phyloP scores from a whole-genome alignment of 2,797 vertebrate genomes.

The Coreius guichenoti region DNA sequence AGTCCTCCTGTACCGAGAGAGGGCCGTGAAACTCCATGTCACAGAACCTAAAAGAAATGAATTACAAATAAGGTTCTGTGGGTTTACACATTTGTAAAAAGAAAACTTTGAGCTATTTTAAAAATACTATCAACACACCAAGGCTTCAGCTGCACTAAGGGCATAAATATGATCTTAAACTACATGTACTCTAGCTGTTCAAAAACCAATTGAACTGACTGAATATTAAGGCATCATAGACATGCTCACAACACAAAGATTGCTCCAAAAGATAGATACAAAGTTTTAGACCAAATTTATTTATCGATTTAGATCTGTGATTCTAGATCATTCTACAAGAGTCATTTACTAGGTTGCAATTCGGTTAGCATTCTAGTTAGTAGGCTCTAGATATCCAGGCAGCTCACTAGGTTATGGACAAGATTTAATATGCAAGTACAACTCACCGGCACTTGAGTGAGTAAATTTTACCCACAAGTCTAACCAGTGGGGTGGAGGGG shows the following conservation, averaged over 20 bases:
- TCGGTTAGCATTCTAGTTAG: not conserved
- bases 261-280: not conserved
- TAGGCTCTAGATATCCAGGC: not conserved
- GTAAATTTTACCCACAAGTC: slow-evolving; percentile 94
- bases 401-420: not conserved
- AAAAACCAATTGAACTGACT: not conserved
- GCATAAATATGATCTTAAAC: not conserved
- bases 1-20: slow-evolving; percentile 94
- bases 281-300: not conserved
- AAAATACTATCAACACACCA: not conserved
- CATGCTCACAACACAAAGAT: not conserved
- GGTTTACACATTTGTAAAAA: not conserved
- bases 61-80: not conserved
- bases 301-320: not conserved
- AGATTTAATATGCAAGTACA: not conserved
- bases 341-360: not conserved
- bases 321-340: not conserved
- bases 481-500: slow-evolving; percentile 90
- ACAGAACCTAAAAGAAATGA: slow-evolving; percentile 84
- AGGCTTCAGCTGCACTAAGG: not conserved
- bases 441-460: slow-evolving; percentile 95
- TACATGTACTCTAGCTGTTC: not conserved
- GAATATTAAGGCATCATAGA: not conserved
- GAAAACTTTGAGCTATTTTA: not conserved
- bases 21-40: slow-evolving; percentile 96